Evolutionary conservation across 2,113 vertebrate species (phyloP).

Genomic region (Pelmatolapia mariae): DNA sequence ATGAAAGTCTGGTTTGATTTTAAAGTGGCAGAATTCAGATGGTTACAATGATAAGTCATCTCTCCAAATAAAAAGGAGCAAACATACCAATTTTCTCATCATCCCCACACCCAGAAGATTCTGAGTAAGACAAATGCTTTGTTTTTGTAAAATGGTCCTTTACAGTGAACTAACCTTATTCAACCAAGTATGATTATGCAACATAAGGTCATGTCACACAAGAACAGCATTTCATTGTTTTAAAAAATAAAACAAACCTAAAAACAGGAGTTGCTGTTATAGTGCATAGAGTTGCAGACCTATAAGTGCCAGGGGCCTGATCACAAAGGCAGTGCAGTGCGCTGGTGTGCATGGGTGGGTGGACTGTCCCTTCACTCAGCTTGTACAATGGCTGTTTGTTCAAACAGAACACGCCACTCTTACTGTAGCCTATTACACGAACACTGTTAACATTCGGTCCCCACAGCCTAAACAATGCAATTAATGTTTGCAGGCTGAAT

Average conservation of each 20-base stretch:
- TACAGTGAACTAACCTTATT: fast-evolving
- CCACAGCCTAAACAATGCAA: not conserved
- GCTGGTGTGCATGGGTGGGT: not conserved
- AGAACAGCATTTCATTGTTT: not conserved
- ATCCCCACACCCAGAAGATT: not conserved
- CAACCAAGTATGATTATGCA: not conserved
- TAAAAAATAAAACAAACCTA: not conserved
- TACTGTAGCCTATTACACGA: not conserved
- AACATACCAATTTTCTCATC: not conserved
- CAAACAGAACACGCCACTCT: slow-evolving; percentile 25
- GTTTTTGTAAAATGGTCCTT: not conserved
- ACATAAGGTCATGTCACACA: not conserved
- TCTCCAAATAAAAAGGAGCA: not conserved
- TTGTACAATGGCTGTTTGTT: slow-evolving; percentile 52
- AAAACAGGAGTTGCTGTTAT: not conserved
- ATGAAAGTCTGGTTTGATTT: not conserved
- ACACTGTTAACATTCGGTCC: not conserved
- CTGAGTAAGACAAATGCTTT: not conserved
- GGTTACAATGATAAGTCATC: not conserved
- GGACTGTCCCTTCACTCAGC: not conserved
- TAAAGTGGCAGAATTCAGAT: not conserved
- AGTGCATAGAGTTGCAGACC: not conserved
- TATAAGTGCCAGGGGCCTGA: not conserved
- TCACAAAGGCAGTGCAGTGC: not conserved
- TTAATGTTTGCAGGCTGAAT: not conserved